A percentile compares a stretch with the other conserved stretches of the same genome.
phyloP scores from a whole-genome alignment of 30 jellyfish, hydroid and myxozoan genomes.

The Aurelia sp. region DNA sequence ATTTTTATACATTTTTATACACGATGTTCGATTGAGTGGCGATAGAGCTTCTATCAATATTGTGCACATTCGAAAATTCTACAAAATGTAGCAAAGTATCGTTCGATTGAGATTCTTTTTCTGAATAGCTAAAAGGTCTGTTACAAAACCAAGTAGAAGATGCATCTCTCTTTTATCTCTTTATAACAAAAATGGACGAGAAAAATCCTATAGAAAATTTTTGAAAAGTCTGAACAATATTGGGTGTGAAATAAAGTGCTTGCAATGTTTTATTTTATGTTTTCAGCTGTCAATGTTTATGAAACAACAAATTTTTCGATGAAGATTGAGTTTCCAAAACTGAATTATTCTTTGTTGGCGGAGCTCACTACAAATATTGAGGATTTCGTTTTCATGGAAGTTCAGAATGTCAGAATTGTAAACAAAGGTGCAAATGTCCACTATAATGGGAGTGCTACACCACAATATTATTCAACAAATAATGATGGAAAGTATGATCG shows the following conservation, averaged over 20 bases:
- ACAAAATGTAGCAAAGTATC: too few relatives aligned
- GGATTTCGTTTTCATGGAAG: conserved; percentile 70
- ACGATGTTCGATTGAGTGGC: too few relatives aligned
- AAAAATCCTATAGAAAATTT: too few relatives aligned
- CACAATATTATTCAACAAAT: conserved; percentile 42
- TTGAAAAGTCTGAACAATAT: too few relatives aligned
- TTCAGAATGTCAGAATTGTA: conserved; percentile 38
- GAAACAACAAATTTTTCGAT: conserved; percentile 40
- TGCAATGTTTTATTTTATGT: background rate
- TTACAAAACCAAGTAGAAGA: too few relatives aligned
- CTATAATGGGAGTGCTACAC: conserved; percentile 66
- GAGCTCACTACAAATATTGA: conserved; percentile 86
- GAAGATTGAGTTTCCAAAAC: conserved; percentile 70
- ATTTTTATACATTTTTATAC: too few relatives aligned
- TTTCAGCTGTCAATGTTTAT: conserved; percentile 59
- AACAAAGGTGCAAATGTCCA: conserved; percentile 50
- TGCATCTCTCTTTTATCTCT: too few relatives aligned
- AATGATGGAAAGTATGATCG: conserved; percentile 64
- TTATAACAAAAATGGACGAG: too few relatives aligned
- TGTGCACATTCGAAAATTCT: too few relatives aligned
- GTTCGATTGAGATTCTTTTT: too few relatives aligned
- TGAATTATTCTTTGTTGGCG: conserved; percentile 71
- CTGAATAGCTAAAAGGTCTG: too few relatives aligned
- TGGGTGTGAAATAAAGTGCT: background rate
- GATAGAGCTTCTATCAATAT: too few relatives aligned